Base-by-base conservation (phyloP, 92 coral and sea anemone genomes). In the Bergia sp. region DNA sequence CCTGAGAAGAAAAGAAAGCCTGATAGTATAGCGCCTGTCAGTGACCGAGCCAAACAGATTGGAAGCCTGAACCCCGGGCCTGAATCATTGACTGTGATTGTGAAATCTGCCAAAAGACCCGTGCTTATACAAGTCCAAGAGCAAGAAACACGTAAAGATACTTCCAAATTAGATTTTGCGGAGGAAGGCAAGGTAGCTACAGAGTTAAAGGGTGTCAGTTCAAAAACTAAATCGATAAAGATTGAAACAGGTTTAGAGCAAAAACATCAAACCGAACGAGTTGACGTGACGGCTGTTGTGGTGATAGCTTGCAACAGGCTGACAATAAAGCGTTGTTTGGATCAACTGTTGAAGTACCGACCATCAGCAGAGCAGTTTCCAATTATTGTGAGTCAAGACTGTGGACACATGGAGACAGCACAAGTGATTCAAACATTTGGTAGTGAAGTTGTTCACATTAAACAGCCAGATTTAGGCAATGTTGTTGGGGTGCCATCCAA, bases 301-400 rank as follows among this genome's bases (percentile, higher is more conserved):
- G 99, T 97, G 11, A 93, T 97, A 50, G 93, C 99, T 0, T 97
- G 99, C 78, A 97, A 97, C 72, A 89, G 99, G 73, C 98, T 98
- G 29, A 87, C 95, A n/a, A 94, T 97, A 0, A 94, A 89, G 81
- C 93, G 99, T 1, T 96, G 98, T 88, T 49, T 97, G 38, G 96
- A 96, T 88, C 92, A 88, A 12, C 84, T 97, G 57, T 86, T 97
- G 15, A 88, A 95, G 78, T 93, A 97, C 86, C 93, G 98, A 41
- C 96, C 98, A 5, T 94, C 99, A 38, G 88, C 92, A 37, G 90
- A 90, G 37, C 93, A 86, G 85, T 97, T 96, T 82, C 99, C 99
- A 0, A 93, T 97, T 65, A 85, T 95, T 57, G 98, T 97, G 1
- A 97, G 99, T 79, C 99, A 97, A 72, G 99, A 97, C 67, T 97